Percentiles rank a stretch among this genome's conserved stretches.
phyloP scores from a whole-genome alignment of 2,113 vertebrate genomes.

The Cyphomyrus discorhynchus region DNA sequence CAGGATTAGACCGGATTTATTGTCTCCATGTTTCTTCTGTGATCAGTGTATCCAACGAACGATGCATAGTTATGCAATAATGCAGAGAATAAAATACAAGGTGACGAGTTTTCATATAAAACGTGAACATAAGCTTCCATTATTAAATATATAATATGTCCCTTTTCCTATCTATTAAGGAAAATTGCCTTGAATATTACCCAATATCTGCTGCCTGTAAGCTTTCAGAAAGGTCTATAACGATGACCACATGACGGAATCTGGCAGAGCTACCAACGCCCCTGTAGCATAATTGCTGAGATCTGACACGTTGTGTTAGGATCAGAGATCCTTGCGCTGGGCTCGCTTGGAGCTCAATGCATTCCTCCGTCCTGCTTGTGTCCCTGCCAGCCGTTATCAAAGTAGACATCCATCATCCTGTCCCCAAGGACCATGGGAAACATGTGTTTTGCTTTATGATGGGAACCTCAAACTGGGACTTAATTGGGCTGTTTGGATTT shows the following conservation, averaged over 20 bases:
- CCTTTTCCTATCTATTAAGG: neutral
- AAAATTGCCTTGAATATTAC: neutral
- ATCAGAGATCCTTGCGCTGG: neutral
- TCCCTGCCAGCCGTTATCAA: constrained; percentile 3
- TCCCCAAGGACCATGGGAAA: neutral
- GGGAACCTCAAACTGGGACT: neutral
- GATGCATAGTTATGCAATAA: neutral
- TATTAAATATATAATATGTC: neutral
- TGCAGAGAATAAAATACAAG: neutral
- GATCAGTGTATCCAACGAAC: neutral
- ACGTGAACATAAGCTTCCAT: neutral
- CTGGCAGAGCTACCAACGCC: neutral
- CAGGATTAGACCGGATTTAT: neutral
- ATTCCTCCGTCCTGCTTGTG: neutral
- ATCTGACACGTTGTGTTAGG: constrained; percentile 16
- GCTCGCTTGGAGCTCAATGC: neutral
- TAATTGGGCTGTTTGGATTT: neutral
- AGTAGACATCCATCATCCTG: constrained; percentile 11
- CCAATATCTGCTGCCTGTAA: neutral
- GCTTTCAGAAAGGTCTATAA: neutral
- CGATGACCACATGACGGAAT: neutral
- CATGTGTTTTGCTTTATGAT: constrained; percentile 17
- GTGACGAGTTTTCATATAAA: neutral
- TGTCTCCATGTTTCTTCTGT: neutral
- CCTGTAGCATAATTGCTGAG: neutral